Evolutionary conservation across 2,888 invertebrate species (phyloP), one percentile per base, ranked within the genome.

Genomic region (Anodontia alba): DNA sequence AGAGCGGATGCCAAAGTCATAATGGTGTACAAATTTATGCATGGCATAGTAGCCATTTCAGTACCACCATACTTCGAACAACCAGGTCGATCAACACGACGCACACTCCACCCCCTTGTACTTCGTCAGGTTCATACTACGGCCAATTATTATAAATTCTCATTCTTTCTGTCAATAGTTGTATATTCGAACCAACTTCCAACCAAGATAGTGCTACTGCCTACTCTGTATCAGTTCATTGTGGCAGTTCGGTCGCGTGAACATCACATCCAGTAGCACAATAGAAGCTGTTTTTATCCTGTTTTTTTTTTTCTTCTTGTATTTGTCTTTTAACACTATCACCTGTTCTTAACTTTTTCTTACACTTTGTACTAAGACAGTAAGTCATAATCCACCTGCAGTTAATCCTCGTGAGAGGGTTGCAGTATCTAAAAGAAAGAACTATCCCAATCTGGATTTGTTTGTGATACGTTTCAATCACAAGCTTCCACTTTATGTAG

Each of bases 61-160:
- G n/a, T 69, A 29, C 69, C 69, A 42, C 69, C 69, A 51, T 72
- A 72, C 31, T 33, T 72, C 38, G 49, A 43, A 38, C 43, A 46
- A n/a, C 72, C 49, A 10, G 29, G 8, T 3, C 49, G 54, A 51
- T 29, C 38, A 10, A 49, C 51, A 49, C 51, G 23, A 20, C 33
- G 31, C 7, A 72, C 8, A n/a, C n/a, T n/a, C n/a, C 72, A 31
- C 46, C 49, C 51, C 36, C 72, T 72, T 33, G n/a, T 15, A 29
- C 31, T 49, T 7, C 33, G 29, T 38, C 33, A 46, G 31, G 26
- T 51, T 29, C 20, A 36, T n/a, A 72, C 51, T 10, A 3, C 43
- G 3, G 36, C 26, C 20, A 49, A 54, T n/a, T 72, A 72, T 20
- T 72, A 72, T 20, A 51, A 72, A 72, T 72, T 51, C 54, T n/a